Conservation (phyloP, 2,113 vertebrate genomes). For the Chionodraco myersi region DNA sequence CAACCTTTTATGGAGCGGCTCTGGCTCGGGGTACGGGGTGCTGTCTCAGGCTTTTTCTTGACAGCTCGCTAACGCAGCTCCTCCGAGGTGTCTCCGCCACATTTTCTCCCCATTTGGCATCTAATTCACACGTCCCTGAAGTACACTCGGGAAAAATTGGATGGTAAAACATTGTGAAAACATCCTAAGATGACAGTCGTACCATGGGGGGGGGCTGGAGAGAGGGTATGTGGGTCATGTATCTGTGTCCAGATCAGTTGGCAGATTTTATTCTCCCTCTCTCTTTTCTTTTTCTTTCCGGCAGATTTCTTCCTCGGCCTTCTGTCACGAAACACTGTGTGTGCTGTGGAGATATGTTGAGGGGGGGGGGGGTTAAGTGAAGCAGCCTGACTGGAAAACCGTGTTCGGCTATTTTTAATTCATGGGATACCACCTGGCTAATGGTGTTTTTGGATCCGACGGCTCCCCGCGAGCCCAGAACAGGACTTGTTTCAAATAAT, state of each 20-base stretch:
- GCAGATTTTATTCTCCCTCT: conserved; percentile 29
- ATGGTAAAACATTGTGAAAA: conserved; percentile 83
- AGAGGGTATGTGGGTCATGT: conserved; percentile 63
- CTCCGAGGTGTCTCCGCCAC: conserved; percentile 78
- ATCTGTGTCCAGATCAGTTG: conserved; percentile 68
- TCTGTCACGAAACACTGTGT: conserved; percentile 86
- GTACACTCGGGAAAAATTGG: conserved; percentile 65
- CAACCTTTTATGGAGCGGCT: conserved; percentile 68
- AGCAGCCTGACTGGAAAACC: conserved; percentile 91
- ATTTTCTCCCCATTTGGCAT: conserved; percentile 78
- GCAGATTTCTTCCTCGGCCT: conserved; percentile 72
- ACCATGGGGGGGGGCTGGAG: conserved; percentile 16
- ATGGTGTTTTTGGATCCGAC: conserved; percentile 94
- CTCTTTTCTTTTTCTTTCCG: conserved; percentile 29
- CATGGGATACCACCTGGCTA: conserved; percentile 93
- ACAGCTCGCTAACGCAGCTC: conserved; percentile 83
- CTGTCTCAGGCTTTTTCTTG: conserved; percentile 63
- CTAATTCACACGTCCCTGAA: conserved; percentile 84
- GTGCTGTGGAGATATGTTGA: conserved; percentile 35
- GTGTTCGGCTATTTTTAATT: conserved; percentile 98
- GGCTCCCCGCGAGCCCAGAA: conserved; percentile 74
- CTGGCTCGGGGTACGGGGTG: conserved; percentile 20
- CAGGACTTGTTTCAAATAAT: conserved; percentile 82
- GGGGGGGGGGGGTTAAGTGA: conserved; percentile 7
- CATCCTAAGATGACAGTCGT: conserved; percentile 74